Evolutionary conservation across 2,888 invertebrate genomes (phyloP).

Genomic region (Drosophila anomelani): DNA sequence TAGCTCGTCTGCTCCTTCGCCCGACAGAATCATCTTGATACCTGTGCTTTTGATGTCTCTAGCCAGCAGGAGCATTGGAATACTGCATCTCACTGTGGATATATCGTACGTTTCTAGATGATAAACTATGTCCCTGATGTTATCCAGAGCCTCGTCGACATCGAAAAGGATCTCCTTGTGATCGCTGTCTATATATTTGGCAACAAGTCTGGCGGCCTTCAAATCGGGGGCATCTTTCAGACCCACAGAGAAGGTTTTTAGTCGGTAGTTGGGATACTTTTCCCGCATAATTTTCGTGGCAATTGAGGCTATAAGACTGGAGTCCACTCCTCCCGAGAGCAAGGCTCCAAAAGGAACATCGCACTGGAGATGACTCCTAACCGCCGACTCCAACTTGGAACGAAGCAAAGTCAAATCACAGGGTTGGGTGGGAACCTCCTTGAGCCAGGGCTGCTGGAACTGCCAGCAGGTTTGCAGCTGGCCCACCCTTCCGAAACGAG

Average conservation of each 20-base stretch:
- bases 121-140: conserved; percentile 93
- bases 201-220: conserved; percentile 92
- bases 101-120: conserved; percentile 92
- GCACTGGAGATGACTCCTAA: conserved; percentile 84
- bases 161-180: conserved; percentile 96
- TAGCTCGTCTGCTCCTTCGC: conserved; percentile 97
- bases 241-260: conserved; percentile 94
- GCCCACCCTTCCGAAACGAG: conserved; percentile 76
- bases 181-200: conserved; percentile 93
- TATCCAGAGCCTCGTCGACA: conserved; percentile 88
- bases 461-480: conserved; percentile 69
- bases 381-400: conserved; percentile 81
- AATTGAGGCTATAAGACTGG: conserved; percentile 84
- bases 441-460: conserved; percentile 80
- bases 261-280: conserved; percentile 73
- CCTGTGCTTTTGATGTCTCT: conserved; percentile 94
- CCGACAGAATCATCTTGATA: conserved; percentile 94
- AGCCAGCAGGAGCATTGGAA: conserved; percentile 91
- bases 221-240: conserved; percentile 96
- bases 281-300: conserved; percentile 84
- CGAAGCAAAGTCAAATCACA: conserved; percentile 77
- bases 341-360: conserved; percentile 84
- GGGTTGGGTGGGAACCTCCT: conserved; percentile 63
- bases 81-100: conserved; percentile 84
- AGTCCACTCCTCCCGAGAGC: conserved; percentile 84